phyloP scores from a whole-genome alignment of 2,113 vertebrate species.

The Paraplagusia blochii region DNA sequence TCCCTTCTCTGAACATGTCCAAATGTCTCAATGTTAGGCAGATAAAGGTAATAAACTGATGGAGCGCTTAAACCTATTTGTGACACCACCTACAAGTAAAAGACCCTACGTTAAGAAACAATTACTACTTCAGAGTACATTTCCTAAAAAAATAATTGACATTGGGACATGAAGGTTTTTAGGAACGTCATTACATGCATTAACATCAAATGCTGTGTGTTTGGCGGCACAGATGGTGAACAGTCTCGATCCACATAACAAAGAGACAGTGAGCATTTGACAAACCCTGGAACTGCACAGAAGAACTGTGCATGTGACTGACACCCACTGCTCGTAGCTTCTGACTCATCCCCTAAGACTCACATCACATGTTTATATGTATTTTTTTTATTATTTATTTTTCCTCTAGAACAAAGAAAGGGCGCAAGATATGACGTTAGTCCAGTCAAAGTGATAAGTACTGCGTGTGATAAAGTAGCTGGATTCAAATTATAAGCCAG shows the following conservation, averaged over 20 bases:
- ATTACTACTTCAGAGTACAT: too few species aligned
- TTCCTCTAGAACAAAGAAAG: slow-evolving; percentile 15
- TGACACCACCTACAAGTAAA: too few species aligned
- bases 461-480: neutral
- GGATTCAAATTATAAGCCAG: slow-evolving; percentile 8
- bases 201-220: slow-evolving; percentile 5
- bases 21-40: too few species aligned
- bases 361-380: neutral
- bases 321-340: neutral
- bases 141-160: slow-evolving; percentile 5
- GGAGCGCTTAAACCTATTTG: too few species aligned
- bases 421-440: slow-evolving; percentile 4
- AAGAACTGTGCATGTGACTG: neutral
- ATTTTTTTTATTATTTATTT: neutral
- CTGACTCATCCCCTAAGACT: slow-evolving; percentile 3
- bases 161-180: neutral
- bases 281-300: slow-evolving; percentile 29
- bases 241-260: slow-evolving; percentile 37
- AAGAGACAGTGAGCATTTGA: slow-evolving; percentile 41
- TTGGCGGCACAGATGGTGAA: slow-evolving; percentile 44
- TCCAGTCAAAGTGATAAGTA: slow-evolving; percentile 20
- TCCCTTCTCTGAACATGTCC: too few species aligned
- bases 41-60: too few species aligned
- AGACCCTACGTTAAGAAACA: too few species aligned
- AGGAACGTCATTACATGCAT: slow-evolving; percentile 4